Evolutionary conservation across 2,113 vertebrate species (phyloP), one percentile per base, ranked within the genome.

Genomic region (Dipodomys stephensi): DNA sequence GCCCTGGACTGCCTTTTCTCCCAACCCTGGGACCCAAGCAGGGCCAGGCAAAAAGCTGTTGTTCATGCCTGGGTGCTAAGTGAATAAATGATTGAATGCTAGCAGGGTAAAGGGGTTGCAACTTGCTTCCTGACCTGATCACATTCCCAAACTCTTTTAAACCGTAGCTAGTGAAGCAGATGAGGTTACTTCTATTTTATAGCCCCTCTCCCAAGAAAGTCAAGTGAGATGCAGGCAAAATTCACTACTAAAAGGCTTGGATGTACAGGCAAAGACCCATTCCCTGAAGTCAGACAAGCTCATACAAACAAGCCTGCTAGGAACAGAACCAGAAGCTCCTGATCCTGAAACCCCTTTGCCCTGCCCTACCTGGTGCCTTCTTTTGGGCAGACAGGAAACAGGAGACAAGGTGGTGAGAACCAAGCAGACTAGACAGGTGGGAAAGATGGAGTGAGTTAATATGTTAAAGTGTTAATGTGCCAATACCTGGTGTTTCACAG

Each of bases 51-150:
- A 67, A 87, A 44, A 84, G 53, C 27, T 0, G 7, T 35, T 12
- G 9, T 28, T 92, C 10, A 9, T 7, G 3, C 35, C 23, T 1
- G 7, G 46, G 23, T 32, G 6, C 32, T 30, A 18, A 44, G 64
- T 22, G 39, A n/a, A 60, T 0, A 8, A 49, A 74, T 1, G 39
- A 44, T 1, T 10, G 13, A 39, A 10, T 0, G 0, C 23, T 23
- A 46, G 35, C 32, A n/a, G 39, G 49, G 39, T 12, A 92, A 79
- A 62, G 20, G 77, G 39, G 20, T 85, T 68, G 69, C 16, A 64
- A 15, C 27, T 77, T 12, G 74, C 84, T 85, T 68, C 65, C n/a
- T 22, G 2, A 62, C 22, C 73, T 12, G 3, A 72, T 7, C 72
- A 77, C 19, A 23, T 30, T 44, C n/a, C 78, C 46, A 57, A 57